Base-by-base conservation (phyloP, 2,797 vertebrate species). In the Choloepus didactylus region DNA sequence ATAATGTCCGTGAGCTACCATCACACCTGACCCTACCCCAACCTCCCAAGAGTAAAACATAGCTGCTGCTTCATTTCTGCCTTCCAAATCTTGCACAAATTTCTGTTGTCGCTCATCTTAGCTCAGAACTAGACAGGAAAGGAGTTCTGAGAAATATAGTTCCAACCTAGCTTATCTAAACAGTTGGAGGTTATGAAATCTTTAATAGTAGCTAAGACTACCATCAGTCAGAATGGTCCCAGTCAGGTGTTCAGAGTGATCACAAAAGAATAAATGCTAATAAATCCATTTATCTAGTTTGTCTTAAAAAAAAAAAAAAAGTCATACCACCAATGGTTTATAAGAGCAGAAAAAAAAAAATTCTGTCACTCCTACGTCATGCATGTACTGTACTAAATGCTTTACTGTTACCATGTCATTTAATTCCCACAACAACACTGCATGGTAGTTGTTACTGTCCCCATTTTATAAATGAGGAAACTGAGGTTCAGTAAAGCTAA, bases 11-110 rank as follows among this genome's bases (percentile, higher is more conserved):
- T 35, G 23, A 44, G 59, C n/a, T 27, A 2, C 3, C 1, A 21
- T 2, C 23, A 3, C 7, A 16, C 35, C 1, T 3, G 77, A n/a
- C 23, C 44, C 6, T 19, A 11, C 16, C 21, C 27, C n/a, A 0
- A 4, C 25, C 31, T 31, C 62, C 19, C 9, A 1, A 6, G 69
- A 54, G n/a, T 46, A 27, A 80, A 62, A 60, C 9, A 19, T 10
- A 60, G 19, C 18, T 25, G 62, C 46, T 3, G 18, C 23, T 46
- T 87, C 23, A 7, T 5, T 44, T 60, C 54, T 76, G 60, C 23
- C 49, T 62, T 31, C 27, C 16, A 29, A 29, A 41, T 44, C 11
- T 7, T 31, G 60, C 5, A 56, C 35, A 27, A 41, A 15, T 49
- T 88, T 64, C 54, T 73, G 64, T 35, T n/a, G 5, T 70, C 23